Evolutionary conservation across 1,140 invertebrate species (phyloP), one percentile per base, ranked within the genome.

Genomic region (Carcinoscorpius rotundicauda): DNA sequence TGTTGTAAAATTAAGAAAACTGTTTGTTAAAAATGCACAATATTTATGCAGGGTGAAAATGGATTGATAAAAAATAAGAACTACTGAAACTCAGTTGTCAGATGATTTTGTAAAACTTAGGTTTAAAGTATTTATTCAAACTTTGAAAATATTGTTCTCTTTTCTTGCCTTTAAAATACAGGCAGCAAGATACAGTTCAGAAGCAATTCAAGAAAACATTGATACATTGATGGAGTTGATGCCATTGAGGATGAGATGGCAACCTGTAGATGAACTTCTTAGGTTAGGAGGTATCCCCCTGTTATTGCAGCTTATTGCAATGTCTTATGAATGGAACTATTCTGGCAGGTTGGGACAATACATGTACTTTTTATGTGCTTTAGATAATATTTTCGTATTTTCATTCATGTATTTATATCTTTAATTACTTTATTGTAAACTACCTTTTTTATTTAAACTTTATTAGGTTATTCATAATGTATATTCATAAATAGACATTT

Each of bases 321-420:
- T 91, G 74, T 86, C 91, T 0, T 89, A 91, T 71, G 89, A 93
- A 71, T 95, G 93, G 91, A 91, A 89, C 76, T 94, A 88, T 74
- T 87, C 86, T 68, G 89, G 90, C 66, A 84, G 89, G 85, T 87
- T 76, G 75, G 77, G 76, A 6, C 29, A n/a, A 58, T 29, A 49
- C 29, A 29, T 29, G 29, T 29, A 29, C 29, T 29, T 29, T 29
- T 60, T 9, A 51, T 52, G 29, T 29, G 29, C 29, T 29, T 29
- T 29, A 29, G 29, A 29, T 29, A 29, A 29, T 29, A 29, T 29
- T 29, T 29, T 29, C 2, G 2, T 29, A 29, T 29, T 29, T 29
- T 29, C 2, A 29, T 29, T 29, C 29, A 29, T 29, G 29, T 29
- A 29, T 29, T 29, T 29, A 29, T 29, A 29, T 29, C 29, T 29